Base-by-base conservation (phyloP, 1,140 invertebrate species). In the Lasioglossum baleicum region DNA sequence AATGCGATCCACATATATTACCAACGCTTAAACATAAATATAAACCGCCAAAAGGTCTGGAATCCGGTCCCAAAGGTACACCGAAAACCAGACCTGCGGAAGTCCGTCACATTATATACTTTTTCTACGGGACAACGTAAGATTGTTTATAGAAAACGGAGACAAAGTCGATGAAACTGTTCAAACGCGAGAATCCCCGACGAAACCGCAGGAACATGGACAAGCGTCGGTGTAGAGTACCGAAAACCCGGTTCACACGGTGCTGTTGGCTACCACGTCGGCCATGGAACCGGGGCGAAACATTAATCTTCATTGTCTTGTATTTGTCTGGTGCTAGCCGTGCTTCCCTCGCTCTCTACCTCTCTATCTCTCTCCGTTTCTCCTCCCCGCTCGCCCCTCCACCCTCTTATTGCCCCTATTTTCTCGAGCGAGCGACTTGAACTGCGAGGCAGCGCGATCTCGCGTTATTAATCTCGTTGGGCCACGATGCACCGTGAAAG, bases 231-330 rank as follows among this genome's bases (percentile, higher is more conserved):
- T 35, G 13, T 13, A 42, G 75, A 83, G 79, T 77, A 82, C 70
- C 80, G 83, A 85, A 84, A 85, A 71, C n/a, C 20, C 40, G 22
- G 80, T 85, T 88, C 75, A 20, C 84, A 81, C 83, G 78, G 65
- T 76, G 35, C 64, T 44, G 72, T 73, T 67, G 78, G 80, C 56
- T 53, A 60, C 40, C 51, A 31, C 65, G 51, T 53, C 35, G 31
- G 58, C 8, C 72, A 68, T 22, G 22, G 58, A 84, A 79, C 35
- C 73, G 87, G 80, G 64, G 53, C 82, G 77, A 64, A 83, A 83
- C 88, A 90, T 90, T 90, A 90, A 90, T 90, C 89, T 90, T 90
- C 89, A 91, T 90, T 87, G 88, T 89, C 89, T 90, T 89, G 85
- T 88, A 88, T 90, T 88, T 90, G 88, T 89, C 87, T 80, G 87